Conservation (phyloP, 2,797 vertebrate genomes). For the Leptodactylus fallax region DNA sequence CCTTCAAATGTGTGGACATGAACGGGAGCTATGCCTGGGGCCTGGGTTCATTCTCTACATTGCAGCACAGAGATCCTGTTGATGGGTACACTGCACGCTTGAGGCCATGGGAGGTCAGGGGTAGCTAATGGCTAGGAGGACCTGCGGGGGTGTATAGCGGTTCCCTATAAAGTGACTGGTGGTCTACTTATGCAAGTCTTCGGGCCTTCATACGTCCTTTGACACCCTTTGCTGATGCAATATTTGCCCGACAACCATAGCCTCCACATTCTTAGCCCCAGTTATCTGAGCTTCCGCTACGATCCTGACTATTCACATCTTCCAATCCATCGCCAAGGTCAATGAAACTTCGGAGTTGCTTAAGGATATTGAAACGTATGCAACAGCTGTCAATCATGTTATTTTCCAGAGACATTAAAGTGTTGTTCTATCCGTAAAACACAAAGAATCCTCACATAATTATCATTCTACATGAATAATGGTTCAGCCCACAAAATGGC, state of each 20-base stretch:
- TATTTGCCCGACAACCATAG: neutral
- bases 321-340: neutral
- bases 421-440: neutral
- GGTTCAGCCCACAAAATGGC: slow-evolving; percentile 17
- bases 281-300: neutral
- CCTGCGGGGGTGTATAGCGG: too few species aligned
- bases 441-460: neutral
- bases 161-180: too few species aligned
- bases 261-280: neutral
- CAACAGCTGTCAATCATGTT: neutral
- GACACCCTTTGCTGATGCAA: too few species aligned
- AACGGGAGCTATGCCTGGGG: too few species aligned
- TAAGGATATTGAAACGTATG: neutral
- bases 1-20: too few species aligned
- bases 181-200: too few species aligned
- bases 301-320: neutral
- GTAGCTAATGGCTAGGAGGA: too few species aligned
- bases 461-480: neutral
- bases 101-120: too few species aligned
- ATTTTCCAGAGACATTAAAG: neutral
- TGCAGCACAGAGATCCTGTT: too few species aligned
- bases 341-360: neutral
- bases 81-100: too few species aligned
- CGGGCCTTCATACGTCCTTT: too few species aligned
- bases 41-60: too few species aligned